Base-by-base conservation (phyloP, 1,140 invertebrate species). In the Calephelis nemesis region DNA sequence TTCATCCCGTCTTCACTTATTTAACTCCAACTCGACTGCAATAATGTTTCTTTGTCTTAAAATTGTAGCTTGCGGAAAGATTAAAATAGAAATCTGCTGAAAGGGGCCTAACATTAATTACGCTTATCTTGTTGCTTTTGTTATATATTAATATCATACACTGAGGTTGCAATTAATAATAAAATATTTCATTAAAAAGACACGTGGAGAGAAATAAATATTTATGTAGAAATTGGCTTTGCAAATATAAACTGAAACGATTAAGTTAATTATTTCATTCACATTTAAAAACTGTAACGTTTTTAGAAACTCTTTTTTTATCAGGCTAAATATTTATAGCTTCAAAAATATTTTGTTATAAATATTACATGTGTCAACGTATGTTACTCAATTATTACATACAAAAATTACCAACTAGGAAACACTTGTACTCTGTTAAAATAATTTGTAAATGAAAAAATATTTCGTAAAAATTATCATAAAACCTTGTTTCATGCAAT, bases 21-120 rank as follows among this genome's bases (percentile, higher is more conserved):
- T 60, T 60, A 7, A 39, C 19, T 39, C 30, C 54, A 60, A 60
- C 54, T 60, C 54, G 30, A 60, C 54, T 30, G 54, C 40, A 60
- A 54, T 58, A 58, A 30, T 60, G 54, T 60, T 60, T 39, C 54
- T 60, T 60, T 60, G 54, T 60, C 11, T 39, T 60, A 6, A 60
- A 39, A 39, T 12, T 15, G 5, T 39, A 40, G 30, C 54, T 60
- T 60, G 54, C 10, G 12, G 11, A 9, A 19, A 60, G 30, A 60
- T 40, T 6, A 39, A 60, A 58, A 58, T 7, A 60, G 30, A 60
- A 60, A 60, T 60, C 54, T 39, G 30, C 11, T n/a, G 12, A 60
- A 60, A 60, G 42, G 0, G 8, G 42, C 42, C 8, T 45, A 45
- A 45, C 42, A 10, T 58, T 58, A 58, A 58, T 30, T 58, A 30